Conservation (phyloP, 2,797 vertebrate species). For the Lates japonicus region DNA sequence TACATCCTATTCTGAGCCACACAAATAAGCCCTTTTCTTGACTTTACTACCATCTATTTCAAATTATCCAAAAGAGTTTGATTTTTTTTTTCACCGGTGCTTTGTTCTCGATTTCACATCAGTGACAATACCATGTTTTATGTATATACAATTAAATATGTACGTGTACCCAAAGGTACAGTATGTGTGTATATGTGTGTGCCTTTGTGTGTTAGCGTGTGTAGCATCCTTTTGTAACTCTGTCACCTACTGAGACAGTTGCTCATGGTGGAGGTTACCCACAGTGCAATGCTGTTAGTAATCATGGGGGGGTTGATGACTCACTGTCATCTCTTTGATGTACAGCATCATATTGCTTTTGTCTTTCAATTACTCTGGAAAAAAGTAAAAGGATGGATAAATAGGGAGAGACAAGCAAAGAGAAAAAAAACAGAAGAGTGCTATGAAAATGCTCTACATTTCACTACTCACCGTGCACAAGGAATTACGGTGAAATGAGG, state of each 20-base stretch:
- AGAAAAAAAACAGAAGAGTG: conserved; percentile 1
- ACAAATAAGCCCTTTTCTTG: neutral
- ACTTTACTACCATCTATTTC: neutral
- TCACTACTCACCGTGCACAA: conserved; percentile 6
- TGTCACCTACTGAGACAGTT: conserved; percentile 56
- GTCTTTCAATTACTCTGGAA: conserved; percentile 40
- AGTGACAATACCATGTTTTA: neutral
- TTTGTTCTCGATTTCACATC: neutral
- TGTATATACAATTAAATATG: neutral
- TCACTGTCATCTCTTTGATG: conserved; percentile 68
- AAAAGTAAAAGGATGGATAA: conserved; percentile 35
- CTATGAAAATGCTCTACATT: conserved; percentile 29
- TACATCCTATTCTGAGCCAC: conserved; percentile 1
- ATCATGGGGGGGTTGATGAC: conserved; percentile 68
- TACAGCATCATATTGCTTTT: conserved; percentile 45
- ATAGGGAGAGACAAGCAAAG: conserved; percentile 13
- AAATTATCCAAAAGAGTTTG: neutral
- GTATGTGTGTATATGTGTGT: conserved; percentile 9
- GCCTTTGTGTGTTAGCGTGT: neutral
- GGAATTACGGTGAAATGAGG: conserved; percentile 29
- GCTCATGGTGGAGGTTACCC: conserved; percentile 60
- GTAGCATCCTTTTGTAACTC: conserved; percentile 35
- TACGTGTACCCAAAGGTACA: neutral
- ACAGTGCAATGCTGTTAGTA: conserved; percentile 60
- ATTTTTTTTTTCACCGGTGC: neutral